Evolutionary conservation across 2,797 vertebrate species (phyloP), one percentile per base, ranked within the genome.

Genomic region (Enteromius thamalakanensis): DNA sequence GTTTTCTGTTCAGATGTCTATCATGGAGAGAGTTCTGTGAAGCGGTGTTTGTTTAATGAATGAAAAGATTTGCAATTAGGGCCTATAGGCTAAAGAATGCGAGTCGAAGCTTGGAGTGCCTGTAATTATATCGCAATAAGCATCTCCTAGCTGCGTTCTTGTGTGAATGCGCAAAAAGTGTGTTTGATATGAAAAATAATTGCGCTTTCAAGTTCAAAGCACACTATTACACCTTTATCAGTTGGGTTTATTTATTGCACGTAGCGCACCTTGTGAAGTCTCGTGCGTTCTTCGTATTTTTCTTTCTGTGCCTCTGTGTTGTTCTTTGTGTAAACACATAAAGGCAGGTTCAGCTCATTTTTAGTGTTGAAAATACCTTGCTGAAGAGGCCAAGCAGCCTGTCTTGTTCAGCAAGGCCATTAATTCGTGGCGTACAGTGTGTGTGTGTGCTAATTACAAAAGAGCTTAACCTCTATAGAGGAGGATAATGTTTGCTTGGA

Each of bases 391-490:
- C 92, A 93, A 93, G 92, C 92, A 91, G 91, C 91, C 92, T 88
- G 93, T 94, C 93, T 94, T 92, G 92, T 94, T 93, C 93, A 92
- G 92, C 93, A 92, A 95, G 92, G 92, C 95, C 92, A 94, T 95
- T 94, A 93, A 93, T 93, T 92, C 85, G 90, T 90, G 88, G 92
- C 91, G n/a, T n/a, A n/a, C n/a, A n/a, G 26, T 26, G 34, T 37
- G 34, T 37, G 34, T 34, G 37, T 40, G 92, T 90, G 88, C 92
- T 95, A 94, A 95, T 95, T 94, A 94, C 95, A 93, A 93, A 94
- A 94, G 93, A 92, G 92, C 92, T 94, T 94, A 94, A 84, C 94
- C 93, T 94, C 93, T 91, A 93, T 93, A 93, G 91, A 92, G 90
- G 88, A 88, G 94, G 94, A 94, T 94, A 94, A 94, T 92, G 93